Percentiles rank a stretch among this genome's conserved stretches.
phyloP scores from a whole-genome alignment of 2,888 invertebrate species.

The Germaria angustata region DNA sequence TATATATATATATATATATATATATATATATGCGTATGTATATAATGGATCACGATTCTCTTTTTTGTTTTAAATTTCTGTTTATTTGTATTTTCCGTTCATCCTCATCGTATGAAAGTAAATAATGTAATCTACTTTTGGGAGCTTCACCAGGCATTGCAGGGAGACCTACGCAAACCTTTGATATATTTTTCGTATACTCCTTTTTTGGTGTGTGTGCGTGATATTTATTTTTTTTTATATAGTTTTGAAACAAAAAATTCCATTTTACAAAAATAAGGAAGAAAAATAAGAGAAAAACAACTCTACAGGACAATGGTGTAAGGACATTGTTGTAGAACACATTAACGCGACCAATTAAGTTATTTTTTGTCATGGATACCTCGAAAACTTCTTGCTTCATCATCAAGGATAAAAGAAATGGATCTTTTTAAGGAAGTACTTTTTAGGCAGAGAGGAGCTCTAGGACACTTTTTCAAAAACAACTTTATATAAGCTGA shows the following conservation, averaged over 20 bases:
- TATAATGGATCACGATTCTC: not conserved
- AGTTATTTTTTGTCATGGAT: too few relatives aligned
- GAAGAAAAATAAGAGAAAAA: slow-evolving; percentile 20
- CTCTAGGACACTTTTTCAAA: not conserved
- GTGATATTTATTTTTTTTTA: slow-evolving; percentile 43
- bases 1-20: not conserved
- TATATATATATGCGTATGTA: too few relatives aligned
- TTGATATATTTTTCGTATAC: slow-evolving; percentile 36
- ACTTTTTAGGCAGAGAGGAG: too few relatives aligned
- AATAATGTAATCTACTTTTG: slow-evolving; percentile 64
- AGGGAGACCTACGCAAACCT: slow-evolving; percentile 34
- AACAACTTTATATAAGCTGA: too few relatives aligned
- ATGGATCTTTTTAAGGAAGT: not conserved
- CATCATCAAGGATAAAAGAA: too few relatives aligned
- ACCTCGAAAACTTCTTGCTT: too few relatives aligned
- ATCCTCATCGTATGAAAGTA: slow-evolving; percentile 52
- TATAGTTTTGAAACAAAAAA: slow-evolving; percentile 59
- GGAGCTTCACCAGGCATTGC: slow-evolving; percentile 10
- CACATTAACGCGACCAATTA: slow-evolving; percentile 16
- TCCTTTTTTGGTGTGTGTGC: not conserved
- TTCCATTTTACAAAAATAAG: slow-evolving; percentile 14
- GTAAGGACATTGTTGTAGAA: not conserved
- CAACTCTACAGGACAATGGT: not conserved
- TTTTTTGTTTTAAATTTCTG: slow-evolving; percentile 23
- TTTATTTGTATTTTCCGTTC: slow-evolving; percentile 28